A percentile compares a stretch with the other conserved stretches of the same genome.
Evolutionary conservation across 64 coral and sea anemone genomes (phyloP).

Genomic region (Acropora yongei): DNA sequence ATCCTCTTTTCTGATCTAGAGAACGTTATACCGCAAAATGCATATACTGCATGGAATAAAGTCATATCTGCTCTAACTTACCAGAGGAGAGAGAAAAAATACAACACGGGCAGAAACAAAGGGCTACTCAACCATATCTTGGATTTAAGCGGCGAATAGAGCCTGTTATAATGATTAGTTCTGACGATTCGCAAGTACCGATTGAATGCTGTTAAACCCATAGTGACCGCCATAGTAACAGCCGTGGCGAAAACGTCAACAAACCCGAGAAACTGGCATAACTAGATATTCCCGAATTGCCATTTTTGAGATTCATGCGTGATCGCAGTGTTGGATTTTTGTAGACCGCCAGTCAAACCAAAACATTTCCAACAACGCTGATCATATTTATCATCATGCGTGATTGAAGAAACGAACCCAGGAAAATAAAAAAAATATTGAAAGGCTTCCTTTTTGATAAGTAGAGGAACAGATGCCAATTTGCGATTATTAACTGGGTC

Average conservation of each 20-base stretch:
- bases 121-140: conserved; percentile 2
- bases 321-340: conserved; percentile 16
- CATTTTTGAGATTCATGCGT: conserved; percentile 30
- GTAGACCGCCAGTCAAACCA: conserved; percentile 21
- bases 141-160: background rate
- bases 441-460: no score
- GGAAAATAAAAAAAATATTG: no score
- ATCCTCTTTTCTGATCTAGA: background rate
- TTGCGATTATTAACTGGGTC: no score
- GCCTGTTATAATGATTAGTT: conserved; percentile 14
- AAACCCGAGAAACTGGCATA: conserved; percentile 49
- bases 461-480: no score
- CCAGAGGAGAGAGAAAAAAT: background rate
- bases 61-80: background rate
- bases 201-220: conserved; percentile 41
- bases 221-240: conserved; percentile 5
- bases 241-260: conserved; percentile 27
- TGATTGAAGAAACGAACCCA: no score
- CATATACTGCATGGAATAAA: conserved; percentile 18
- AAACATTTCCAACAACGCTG: background rate
- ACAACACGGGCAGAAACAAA: conserved; percentile 8
- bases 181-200: conserved; percentile 46
- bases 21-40: conserved; percentile 6
- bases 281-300: background rate
- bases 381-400: conserved; percentile 33